Evolutionary conservation across 2,888 invertebrate genomes (phyloP), one percentile per base, ranked within the genome.

Genomic region (Lepeophtheirus nordmannii): DNA sequence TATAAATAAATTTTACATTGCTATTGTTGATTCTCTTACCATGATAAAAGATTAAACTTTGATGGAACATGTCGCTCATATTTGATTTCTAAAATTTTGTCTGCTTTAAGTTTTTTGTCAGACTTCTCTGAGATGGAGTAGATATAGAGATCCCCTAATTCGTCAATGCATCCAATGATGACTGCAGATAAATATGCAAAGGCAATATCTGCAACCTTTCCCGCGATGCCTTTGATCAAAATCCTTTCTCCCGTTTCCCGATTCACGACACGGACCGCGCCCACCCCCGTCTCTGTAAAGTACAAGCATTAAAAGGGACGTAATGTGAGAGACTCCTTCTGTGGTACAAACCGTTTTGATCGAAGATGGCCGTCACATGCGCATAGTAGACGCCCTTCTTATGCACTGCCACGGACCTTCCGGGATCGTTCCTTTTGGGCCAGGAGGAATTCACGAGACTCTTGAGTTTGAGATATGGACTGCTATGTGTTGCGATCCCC

Each of bases 181-280:
- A 87, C 83, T 71, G 87, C 84, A 67, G 82, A 81, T 59, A 87
- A 83, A 74, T 88, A 85, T 5, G 93, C 89, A 78, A 96, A 96
- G 1, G 91, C 84, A 62, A 96, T 76, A 76, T 96, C 96, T 75
- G 88, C 83, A n/a, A 94, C 86, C 75, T 86, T 81, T 53, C 90
- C 91, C 63, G 82, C 82, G 81, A 90, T 86, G 57, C 89, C 90
- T 75, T 89, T 90, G 65, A 94, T 83, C 23, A 94, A 79, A 1
- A 85, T 82, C 66, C 93, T 81, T 70, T 84, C 81, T 71, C 86
- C 83, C 1, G 83, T 81, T 68, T 85, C 85, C 71, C 82, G 81
- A 76, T 89, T 87, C 10, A 88, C 84, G 12, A 96, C 85, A 57
- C 93, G 81, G 10, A 94, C 87, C 79, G 88, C 85, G 23, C 79